Conservation (phyloP, 2,113 vertebrate species). For the Hassar affinis region DNA sequence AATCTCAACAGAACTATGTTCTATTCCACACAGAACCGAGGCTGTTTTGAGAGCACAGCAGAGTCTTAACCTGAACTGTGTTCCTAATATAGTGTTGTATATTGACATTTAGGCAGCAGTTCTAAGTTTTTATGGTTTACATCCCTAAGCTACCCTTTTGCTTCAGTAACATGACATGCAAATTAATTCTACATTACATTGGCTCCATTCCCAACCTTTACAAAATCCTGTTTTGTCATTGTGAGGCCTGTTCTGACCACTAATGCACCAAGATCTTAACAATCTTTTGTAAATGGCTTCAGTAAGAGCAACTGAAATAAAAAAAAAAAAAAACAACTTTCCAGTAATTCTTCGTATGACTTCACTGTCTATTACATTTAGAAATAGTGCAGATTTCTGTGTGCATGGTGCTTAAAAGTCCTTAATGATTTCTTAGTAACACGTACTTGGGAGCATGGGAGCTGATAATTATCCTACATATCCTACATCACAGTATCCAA, state of each 20-base stretch:
- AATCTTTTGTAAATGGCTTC: background rate
- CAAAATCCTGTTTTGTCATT: background rate
- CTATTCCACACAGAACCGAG: background rate
- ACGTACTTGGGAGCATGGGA: background rate
- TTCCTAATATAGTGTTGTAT: background rate
- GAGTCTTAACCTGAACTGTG: background rate
- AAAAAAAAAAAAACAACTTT: background rate
- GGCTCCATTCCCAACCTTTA: background rate
- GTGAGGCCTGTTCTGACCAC: background rate
- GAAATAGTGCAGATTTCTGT: background rate
- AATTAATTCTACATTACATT: background rate
- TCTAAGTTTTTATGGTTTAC: background rate
- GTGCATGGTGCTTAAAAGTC: background rate
- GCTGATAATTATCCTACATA: background rate
- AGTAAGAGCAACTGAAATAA: background rate
- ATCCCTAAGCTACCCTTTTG: background rate
- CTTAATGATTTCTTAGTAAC: slow-evolving; percentile 2
- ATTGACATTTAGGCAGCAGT: background rate
- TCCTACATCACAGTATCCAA: background rate
- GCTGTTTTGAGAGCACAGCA: background rate
- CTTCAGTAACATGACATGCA: background rate
- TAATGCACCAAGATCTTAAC: slow-evolving; percentile 7
- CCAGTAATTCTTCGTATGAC: background rate
- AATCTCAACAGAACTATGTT: background rate
- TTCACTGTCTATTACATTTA: background rate